phyloP scores from a whole-genome alignment of 2,797 vertebrate species.

The Propithecus perrieri region DNA sequence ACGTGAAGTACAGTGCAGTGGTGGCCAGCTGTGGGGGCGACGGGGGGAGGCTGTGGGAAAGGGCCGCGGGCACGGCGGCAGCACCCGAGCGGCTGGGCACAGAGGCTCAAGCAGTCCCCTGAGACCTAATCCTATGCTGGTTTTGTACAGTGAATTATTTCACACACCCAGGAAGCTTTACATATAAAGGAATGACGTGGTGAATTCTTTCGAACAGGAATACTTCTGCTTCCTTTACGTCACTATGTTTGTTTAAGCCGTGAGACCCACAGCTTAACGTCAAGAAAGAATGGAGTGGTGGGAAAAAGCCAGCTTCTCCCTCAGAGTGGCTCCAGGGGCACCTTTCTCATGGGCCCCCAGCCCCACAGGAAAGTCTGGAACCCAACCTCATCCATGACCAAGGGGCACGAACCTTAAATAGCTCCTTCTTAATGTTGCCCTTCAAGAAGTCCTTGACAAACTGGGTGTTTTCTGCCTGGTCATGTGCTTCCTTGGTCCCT shows the following conservation, averaged over 20 bases:
- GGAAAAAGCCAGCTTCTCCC: not conserved
- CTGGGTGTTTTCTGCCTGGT: conserved; percentile 94
- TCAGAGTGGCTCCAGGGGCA: not conserved
- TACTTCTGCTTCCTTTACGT: not conserved
- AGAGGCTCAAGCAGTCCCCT: not conserved
- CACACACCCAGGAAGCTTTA: not conserved
- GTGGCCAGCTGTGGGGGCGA: conserved; percentile 89
- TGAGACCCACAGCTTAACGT: not conserved
- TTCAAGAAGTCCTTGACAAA: conserved; percentile 98
- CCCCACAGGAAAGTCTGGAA: not conserved
- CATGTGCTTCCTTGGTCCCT: conserved; percentile 96
- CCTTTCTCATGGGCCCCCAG: not conserved
- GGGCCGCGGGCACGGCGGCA: not conserved
- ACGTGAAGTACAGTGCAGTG: conserved; percentile 95
- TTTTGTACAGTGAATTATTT: not conserved
- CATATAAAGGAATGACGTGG: not conserved
- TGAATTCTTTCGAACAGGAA: not conserved
- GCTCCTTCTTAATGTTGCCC: conserved; percentile 93
- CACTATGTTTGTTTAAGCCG: not conserved
- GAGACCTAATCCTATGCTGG: not conserved
- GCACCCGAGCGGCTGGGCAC: not conserved
- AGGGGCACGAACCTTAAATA: conserved; percentile 92
- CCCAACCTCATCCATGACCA: not conserved
- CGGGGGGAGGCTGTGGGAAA: not conserved
- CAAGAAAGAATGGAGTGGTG: not conserved